Evolutionary conservation across 1,140 invertebrate genomes (phyloP).

Genomic region (Neodiprion lecontei): DNA sequence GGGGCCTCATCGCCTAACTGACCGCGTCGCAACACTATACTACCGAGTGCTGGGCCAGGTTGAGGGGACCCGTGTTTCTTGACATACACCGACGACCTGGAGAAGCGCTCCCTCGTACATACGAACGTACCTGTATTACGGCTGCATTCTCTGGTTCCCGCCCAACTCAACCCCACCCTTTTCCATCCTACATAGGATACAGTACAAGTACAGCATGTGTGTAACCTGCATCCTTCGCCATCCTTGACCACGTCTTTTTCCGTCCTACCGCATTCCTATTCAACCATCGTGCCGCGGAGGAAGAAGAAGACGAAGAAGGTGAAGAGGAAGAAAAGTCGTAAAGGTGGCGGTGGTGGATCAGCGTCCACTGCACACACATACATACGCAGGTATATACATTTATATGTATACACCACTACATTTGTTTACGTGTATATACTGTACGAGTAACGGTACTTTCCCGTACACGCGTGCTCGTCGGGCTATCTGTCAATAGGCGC

Average conservation of each 20-base stretch:
- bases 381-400: no score
- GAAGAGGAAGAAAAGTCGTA: no score
- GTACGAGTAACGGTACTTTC: not conserved
- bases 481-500: conserved; percentile 1
- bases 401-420: not conserved
- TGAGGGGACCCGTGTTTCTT: not conserved
- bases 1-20: conserved; percentile 49
- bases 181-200: not conserved
- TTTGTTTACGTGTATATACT: not conserved
- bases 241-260: no score
- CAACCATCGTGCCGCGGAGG: no score
- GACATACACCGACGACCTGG: not conserved
- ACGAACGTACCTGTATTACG: not conserved
- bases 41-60: conserved; percentile 4
- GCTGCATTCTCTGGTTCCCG: not conserved
- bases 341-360: no score
- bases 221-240: no score
- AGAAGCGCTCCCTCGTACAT: not conserved
- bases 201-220: no score
- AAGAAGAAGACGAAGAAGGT: no score
- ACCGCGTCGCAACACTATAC: conserved; percentile 27
- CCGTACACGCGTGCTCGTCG: not conserved
- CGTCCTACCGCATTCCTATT: no score
- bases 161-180: no score
- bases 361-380: no score